Percentiles rank a stretch among this genome's conserved stretches.
Evolutionary conservation across 2,888 invertebrate genomes (phyloP).

Genomic region (Lordiphosa andalusiaca): DNA sequence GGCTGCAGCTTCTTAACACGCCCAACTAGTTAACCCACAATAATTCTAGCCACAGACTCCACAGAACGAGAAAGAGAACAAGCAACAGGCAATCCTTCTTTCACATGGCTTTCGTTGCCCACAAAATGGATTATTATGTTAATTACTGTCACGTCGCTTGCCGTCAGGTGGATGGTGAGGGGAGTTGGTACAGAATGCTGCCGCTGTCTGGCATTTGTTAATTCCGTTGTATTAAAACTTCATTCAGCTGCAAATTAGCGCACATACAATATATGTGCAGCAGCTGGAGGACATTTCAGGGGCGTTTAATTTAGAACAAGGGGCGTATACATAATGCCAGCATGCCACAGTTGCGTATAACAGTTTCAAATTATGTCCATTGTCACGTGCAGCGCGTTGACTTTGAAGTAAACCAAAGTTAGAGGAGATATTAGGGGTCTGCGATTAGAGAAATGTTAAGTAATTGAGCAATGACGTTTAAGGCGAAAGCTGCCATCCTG

Average conservation of each 20-base stretch:
- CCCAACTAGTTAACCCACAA: slow-evolving; percentile 67
- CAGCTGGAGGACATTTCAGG: background rate
- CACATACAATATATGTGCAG: slow-evolving; percentile 40
- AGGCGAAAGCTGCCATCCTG: too few relatives aligned
- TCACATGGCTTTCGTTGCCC: slow-evolving; percentile 41
- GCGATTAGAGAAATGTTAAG: too few relatives aligned
- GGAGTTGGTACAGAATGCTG: slow-evolving; percentile 6
- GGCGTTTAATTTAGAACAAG: slow-evolving; percentile 14
- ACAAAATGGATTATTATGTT: slow-evolving; percentile 68
- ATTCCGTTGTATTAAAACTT: slow-evolving; percentile 38
- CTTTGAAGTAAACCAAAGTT: too few relatives aligned
- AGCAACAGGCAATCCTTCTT: slow-evolving; percentile 21
- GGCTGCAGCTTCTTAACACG: slow-evolving; percentile 49
- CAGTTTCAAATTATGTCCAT: slow-evolving; percentile 47
- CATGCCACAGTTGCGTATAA: slow-evolving; percentile 22
- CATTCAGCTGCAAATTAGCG: slow-evolving; percentile 64
- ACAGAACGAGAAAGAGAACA: slow-evolving; percentile 2
- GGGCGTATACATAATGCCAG: slow-evolving; percentile 45
- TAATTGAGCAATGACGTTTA: too few relatives aligned
- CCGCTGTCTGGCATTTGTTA: slow-evolving; percentile 17
- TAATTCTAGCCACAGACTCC: slow-evolving; percentile 4
- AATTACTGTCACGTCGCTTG: slow-evolving; percentile 67
- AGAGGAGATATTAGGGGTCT: too few relatives aligned
- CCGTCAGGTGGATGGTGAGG: slow-evolving; percentile 8
- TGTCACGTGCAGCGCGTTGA: slow-evolving; percentile 28